phyloP scores from a whole-genome alignment of 2,113 vertebrate genomes.

The Piprites chloris region DNA sequence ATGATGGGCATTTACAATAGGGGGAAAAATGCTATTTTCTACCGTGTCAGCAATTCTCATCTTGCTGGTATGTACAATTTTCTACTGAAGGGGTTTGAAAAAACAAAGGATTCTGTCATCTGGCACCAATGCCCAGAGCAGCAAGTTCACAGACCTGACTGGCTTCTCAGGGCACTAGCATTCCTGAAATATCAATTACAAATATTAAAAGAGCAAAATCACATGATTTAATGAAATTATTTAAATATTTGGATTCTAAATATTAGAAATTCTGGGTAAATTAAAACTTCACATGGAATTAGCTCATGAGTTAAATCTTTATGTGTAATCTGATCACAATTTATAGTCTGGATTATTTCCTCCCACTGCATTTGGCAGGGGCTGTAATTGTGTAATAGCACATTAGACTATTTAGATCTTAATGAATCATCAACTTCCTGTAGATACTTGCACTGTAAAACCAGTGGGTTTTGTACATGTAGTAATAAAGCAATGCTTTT shows the following conservation, averaged over 20 bases:
- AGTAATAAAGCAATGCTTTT: background rate
- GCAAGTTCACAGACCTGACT: background rate
- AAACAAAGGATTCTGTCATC: constrained; percentile 24
- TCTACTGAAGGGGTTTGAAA: background rate
- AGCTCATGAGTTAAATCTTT: background rate
- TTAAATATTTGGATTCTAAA: background rate
- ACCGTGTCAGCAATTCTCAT: background rate
- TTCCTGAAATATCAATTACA: background rate
- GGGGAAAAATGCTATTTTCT: background rate
- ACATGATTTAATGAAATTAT: background rate
- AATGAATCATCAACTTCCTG: background rate
- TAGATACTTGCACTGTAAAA: background rate
- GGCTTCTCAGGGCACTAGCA: background rate
- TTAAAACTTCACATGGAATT: background rate
- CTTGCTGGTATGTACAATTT: background rate
- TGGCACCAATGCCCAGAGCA: background rate
- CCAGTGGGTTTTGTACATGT: fast-evolving
- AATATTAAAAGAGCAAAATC: background rate
- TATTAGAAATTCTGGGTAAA: background rate
- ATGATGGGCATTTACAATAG: background rate
- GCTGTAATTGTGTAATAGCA: background rate
- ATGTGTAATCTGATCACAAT: background rate
- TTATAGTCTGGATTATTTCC: background rate
- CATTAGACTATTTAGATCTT: background rate
- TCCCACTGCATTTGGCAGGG: background rate